Evolutionary conservation across 2,797 vertebrate species (phyloP).

Genomic region (Phalloptychus januarius): DNA sequence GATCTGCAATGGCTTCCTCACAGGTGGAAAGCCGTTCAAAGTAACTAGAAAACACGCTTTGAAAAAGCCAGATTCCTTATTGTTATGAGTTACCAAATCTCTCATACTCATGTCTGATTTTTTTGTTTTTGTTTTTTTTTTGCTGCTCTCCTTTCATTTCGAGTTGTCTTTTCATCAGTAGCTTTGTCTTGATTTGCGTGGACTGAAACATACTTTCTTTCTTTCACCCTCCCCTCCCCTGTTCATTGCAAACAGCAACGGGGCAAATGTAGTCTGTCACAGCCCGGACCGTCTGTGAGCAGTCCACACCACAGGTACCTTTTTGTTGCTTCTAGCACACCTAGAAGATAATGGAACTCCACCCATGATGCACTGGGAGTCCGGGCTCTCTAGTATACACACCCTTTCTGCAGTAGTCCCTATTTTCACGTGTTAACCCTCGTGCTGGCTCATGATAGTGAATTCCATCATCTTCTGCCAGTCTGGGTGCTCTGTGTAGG

Average conservation of each 20-base stretch:
- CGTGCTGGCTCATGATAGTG: conserved; percentile 77
- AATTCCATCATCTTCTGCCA: conserved; percentile 95
- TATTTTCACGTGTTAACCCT: conserved; percentile 17
- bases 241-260: conserved; percentile 99
- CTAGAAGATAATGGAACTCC: conserved; percentile 96
- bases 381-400: conserved; percentile 24
- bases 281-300: conserved; percentile 96
- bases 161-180: conserved; percentile 88
- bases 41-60: conserved; percentile 38
- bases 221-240: conserved; percentile 87
- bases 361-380: conserved; percentile 70
- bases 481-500: conserved; percentile 90
- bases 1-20: conserved; percentile 31
- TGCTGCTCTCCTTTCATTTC: conserved; percentile 86
- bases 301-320: conserved; percentile 97
- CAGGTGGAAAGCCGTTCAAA: conserved; percentile 45
- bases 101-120: conserved; percentile 80
- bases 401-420: background rate
- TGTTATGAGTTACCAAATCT: conserved; percentile 71
- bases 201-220: conserved; percentile 98
- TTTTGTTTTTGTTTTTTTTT: conserved; percentile 78
- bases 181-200: conserved; percentile 97
- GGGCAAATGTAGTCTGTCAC: conserved; percentile 96
- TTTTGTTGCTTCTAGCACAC: conserved; percentile 96
- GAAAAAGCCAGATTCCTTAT: conserved; percentile 90